phyloP scores from a whole-genome alignment of 2,797 vertebrate genomes.

The Parotocinclus haroldoi region DNA sequence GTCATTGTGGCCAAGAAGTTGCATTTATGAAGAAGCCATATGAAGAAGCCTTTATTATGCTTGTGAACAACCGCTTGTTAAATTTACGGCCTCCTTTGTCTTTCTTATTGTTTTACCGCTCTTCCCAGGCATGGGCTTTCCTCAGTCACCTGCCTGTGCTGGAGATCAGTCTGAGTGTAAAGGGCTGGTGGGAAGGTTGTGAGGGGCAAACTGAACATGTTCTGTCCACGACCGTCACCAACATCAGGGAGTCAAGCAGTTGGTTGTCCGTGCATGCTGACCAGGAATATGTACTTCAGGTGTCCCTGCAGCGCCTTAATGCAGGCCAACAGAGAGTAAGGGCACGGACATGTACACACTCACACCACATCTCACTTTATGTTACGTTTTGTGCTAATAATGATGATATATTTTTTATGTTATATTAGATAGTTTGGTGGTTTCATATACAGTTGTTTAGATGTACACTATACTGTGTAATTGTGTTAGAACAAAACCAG shows the following conservation, averaged over 20 bases:
- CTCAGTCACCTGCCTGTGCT: slow-evolving; percentile 86
- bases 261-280: slow-evolving; percentile 88
- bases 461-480: too few relatives aligned
- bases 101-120: not conserved
- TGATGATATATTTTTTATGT: too few relatives aligned
- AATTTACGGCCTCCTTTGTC: not conserved
- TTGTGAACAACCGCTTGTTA: too few relatives aligned
- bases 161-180: slow-evolving; percentile 80
- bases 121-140: slow-evolving; percentile 83
- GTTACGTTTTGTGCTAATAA: too few relatives aligned
- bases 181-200: slow-evolving; percentile 84
- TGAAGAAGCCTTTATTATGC: too few relatives aligned
- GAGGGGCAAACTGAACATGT: slow-evolving; percentile 70
- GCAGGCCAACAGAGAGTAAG: slow-evolving; percentile 81
- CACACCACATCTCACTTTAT: not conserved
- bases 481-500: too few relatives aligned
- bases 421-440: too few relatives aligned
- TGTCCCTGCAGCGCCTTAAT: slow-evolving; percentile 79
- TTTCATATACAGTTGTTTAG: too few relatives aligned
- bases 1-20: too few relatives aligned
- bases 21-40: too few relatives aligned
- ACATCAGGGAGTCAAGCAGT: slow-evolving; percentile 72
- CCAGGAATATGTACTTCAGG: slow-evolving; percentile 94
- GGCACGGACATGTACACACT: slow-evolving; percentile 28
- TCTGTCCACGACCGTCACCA: slow-evolving; percentile 65